These are phyloP conservation scores for Lithophane ornitopus DNA, from an alignment of 2,888 invertebrate genomes.

Conservation along the genomic window DNA sequence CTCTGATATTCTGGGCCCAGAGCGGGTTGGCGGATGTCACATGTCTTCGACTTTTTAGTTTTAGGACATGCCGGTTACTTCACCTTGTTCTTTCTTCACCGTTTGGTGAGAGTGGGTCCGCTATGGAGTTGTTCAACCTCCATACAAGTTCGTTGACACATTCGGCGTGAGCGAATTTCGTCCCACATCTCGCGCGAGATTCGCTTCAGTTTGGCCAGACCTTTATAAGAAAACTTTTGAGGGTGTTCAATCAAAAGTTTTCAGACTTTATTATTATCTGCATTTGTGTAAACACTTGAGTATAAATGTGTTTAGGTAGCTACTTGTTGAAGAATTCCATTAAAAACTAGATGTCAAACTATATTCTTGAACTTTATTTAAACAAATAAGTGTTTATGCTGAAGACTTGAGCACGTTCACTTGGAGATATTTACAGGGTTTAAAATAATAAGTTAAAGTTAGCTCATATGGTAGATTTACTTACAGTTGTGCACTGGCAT, in stretches of 20 bases:
- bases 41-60: not conserved
- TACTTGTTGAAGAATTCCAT: conserved; percentile 24
- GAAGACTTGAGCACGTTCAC: not conserved
- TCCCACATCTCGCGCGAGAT: not conserved
- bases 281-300: conserved; percentile 40
- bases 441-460: not conserved
- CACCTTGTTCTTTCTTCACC: no score
- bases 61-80: not conserved
- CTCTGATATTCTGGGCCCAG: not conserved
- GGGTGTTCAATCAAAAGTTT: conserved; percentile 47
- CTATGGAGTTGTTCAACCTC: not conserved
- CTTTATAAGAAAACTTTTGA: conserved; percentile 16
- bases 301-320: conserved; percentile 24
- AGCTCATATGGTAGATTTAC: no score
- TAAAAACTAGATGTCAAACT: conserved; percentile 6
- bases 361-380: conserved; percentile 7
- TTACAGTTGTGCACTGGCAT: not conserved
- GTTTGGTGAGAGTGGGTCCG: no score
- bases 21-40: not conserved
- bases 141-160: not conserved
- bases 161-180: not conserved
- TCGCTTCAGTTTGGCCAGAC: no score
- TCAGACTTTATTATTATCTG: conserved; percentile 23
- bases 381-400: conserved; percentile 31
- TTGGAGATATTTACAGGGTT: conserved; percentile 6